Evolutionary conservation across 2,113 vertebrate species (phyloP), one percentile per base, ranked within the genome.

Genomic region (Tricholaema leucomelas): DNA sequence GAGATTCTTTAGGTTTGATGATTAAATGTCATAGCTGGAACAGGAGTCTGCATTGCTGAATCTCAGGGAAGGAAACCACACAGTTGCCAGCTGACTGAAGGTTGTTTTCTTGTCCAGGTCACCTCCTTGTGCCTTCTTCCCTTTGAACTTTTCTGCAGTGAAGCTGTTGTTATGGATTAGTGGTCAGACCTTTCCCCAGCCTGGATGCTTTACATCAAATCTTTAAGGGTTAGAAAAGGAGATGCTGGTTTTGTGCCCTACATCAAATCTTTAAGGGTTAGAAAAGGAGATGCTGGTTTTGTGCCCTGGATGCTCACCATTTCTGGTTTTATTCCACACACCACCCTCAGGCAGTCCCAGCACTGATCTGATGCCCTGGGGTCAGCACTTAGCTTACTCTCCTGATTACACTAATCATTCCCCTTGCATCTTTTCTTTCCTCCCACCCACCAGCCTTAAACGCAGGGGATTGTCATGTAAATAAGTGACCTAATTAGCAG

Each of bases 401-500:
- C 67, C 23, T 54, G 61, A 92, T 92, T 63, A 48, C 3, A 1
- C 78, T 95, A 92, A 95, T 96, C 93, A 70, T 78, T 67, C 77
- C 56, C 28, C 8, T 38, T 69, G 42, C n/a, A 1, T 33, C 89
- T 64, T 40, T 75, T 19, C 79, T 72, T 86, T 40, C 85, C 73
- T 78, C 73, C 76, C 86, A 64, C 87, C 81, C 73, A 74, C 52
- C 65, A 16, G 64, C 58, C 73, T n/a, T 25, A 48, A 74, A 64
- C 12, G 17, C 86, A 5, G 60, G 85, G 69, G 86, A 88, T 75
- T 88, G 83, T 84, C 84, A 40, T 25, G 81, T 87, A 93, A 93
- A 92, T 81, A 75, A 94, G 78, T 69, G 84, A 69, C 81, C 91
- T 84, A 75, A 93, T 95, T 94, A 94, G 71, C 78, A 12, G 30